These are phyloP conservation scores for Ornithoptera alexandrae DNA, from an alignment of 2,888 invertebrate genomes.

Conservation along the genomic window DNA sequence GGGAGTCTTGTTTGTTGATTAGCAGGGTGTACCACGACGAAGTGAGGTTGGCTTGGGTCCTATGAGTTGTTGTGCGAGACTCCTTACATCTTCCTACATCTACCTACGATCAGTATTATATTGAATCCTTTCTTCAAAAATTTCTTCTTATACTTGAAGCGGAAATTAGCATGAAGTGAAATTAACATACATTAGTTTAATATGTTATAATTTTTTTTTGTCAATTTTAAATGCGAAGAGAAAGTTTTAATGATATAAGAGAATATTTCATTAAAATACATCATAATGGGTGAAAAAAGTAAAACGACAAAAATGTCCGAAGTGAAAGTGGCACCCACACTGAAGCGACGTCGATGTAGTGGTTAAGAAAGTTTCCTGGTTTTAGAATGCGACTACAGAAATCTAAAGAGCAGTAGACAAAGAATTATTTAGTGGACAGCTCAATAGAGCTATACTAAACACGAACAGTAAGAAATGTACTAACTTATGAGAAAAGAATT, in stretches of 20 bases:
- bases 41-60: too few species aligned
- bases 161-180: not conserved
- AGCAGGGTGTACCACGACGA: too few species aligned
- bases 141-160: not conserved
- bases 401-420: slow-evolving; percentile 41
- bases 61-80: too few species aligned
- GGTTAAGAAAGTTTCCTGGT: slow-evolving; percentile 65
- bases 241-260: slow-evolving; percentile 30
- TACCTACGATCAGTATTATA: too few species aligned
- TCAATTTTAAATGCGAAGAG: slow-evolving; percentile 5
- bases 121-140: too few species aligned
- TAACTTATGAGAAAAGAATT: not conserved
- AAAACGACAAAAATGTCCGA: slow-evolving; percentile 54
- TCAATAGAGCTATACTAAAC: not conserved
- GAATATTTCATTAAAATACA: slow-evolving; percentile 31
- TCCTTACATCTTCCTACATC: too few species aligned
- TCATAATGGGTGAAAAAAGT: slow-evolving; percentile 37
- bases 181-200: not conserved
- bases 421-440: slow-evolving; percentile 2
- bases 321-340: slow-evolving; percentile 75
- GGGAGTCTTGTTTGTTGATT: too few species aligned
- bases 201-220: not conserved
- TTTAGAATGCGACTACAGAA: slow-evolving; percentile 40
- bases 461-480: not conserved
- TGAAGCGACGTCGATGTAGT: slow-evolving; percentile 47